Evolutionary conservation across 2,888 invertebrate species (phyloP), one percentile per base, ranked within the genome.

Genomic region (Melanchra persicariae): DNA sequence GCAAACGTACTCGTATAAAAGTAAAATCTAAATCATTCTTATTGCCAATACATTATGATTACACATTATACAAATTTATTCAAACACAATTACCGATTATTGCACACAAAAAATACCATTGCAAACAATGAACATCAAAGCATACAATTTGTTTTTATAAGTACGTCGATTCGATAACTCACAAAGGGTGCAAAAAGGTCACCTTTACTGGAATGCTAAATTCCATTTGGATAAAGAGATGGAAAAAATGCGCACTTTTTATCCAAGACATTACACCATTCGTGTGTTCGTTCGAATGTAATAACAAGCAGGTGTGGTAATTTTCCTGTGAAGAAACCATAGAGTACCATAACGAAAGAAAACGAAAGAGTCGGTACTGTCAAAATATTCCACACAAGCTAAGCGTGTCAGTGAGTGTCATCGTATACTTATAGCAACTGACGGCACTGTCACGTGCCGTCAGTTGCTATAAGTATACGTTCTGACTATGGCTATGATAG

Each of bases 191-290:
- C 43, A 47, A 61, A 54, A 61, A 54, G 49, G 47, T 70, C 60
- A 65, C 80, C 61, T 73, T 59, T 9, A 62, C 52, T 12, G 12
- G 34, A 58, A 15, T 43, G 40, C 24, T 47, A 22, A 43, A 64
- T 47, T 73, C 64, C 51, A 66, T 68, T 60, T 43, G 51, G 59
- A 79, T 68, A 72, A 47, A 62, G 54, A 58, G 6, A 58, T 57
- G 9, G 2, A 60, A 52, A 51, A 59, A 69, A 47, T 74, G n/a
- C 24, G 47, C 15, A 9, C 34, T 7, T 58, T 69, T 65, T 54
- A 19, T 76, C 17, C 10, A 30, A 77, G 17, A 51, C 17, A 54
- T 70, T 30, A 81, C 40, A 77, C 26, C 37, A 47, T 51, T 55
- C 26, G 24, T 51, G 19, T 47, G 43, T 43, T 76, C 40, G 37